Evolutionary conservation across 2,113 vertebrate genomes (phyloP).

Genomic region (Anhinga rufa): DNA sequence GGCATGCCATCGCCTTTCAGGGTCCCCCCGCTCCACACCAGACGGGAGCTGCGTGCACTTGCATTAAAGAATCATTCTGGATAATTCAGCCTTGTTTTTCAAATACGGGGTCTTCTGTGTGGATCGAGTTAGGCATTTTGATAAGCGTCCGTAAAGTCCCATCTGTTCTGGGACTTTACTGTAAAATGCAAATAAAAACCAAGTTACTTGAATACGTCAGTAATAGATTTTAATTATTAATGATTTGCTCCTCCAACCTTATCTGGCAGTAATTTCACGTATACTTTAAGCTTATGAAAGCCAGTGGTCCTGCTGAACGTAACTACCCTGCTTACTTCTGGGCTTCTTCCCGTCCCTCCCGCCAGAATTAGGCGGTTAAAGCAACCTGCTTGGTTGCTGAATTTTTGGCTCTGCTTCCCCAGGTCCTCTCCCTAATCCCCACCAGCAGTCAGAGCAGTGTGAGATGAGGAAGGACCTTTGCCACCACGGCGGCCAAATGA

Average conservation of each 20-base stretch:
- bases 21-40: not conserved
- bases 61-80: not conserved
- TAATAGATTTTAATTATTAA: not conserved
- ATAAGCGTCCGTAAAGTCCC: not conserved
- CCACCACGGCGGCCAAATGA: accelerated
- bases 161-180: not conserved
- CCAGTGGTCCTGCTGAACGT: not conserved
- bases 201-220: not conserved
- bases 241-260: not conserved
- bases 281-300: not conserved
- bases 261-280: not conserved
- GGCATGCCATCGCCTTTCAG: not conserved
- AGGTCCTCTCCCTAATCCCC: not conserved
- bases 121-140: not conserved
- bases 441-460: not conserved
- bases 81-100: not conserved
- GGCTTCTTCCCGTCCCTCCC: not conserved
- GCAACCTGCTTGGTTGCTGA: not conserved
- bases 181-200: not conserved
- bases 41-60: not conserved
- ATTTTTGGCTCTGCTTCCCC: not conserved
- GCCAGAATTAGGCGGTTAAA: not conserved
- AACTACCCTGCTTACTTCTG: not conserved
- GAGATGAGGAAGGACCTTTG: not conserved
- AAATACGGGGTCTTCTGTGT: not conserved